Base-by-base conservation (phyloP, 2,797 vertebrate species). In the Carapus acus region DNA sequence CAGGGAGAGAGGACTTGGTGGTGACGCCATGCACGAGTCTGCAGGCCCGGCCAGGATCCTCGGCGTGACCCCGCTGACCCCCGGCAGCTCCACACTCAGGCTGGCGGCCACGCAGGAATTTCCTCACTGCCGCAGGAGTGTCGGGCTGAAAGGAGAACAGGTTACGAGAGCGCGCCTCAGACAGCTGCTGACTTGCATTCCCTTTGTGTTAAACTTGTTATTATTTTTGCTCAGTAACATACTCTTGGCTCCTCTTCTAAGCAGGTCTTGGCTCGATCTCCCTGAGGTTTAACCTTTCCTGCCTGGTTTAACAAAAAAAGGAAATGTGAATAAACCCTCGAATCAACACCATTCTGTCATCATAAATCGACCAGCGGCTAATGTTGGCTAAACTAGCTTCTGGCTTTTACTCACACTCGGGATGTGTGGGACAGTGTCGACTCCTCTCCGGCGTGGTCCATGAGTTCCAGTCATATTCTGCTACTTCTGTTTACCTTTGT, bases 31-130 rank as follows among this genome's bases (percentile, higher is more conserved):
- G 92, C 46, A 87, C 84, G 38, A 94, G 65, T 12, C 54, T 5
- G 44, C 78, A 69, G 58, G 89, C 83, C 21, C 90, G 27, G 39
- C 87, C 85, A 4, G 90, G 91, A 73, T 95, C 93, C 41, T 84
- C 62, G 43, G 91, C 91, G 76, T 76, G 90, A 43, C 92, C 88
- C 0, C 78, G 80, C 72, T 92, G 91, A 29, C 91, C 58, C 62
- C 87, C 79, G 76, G 82, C 59, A 8, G 63, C 65, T 47, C 90
- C 93, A 20, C 85, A 72, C 37, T 78, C 86, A 20, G 90, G 90
- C 12, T 77, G 85, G 60, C 45, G 82, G 45, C 76, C 87, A 55
- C 79, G 88, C 53, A 67, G 76, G 69, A 90, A 92, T 46, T 90
- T 93, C 45, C 71, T 83, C 2, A 91, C 79, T 18, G 44, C 63